A percentile compares a stretch with the other conserved stretches of the same genome.
Evolutionary conservation across 1,140 invertebrate genomes (phyloP).

Genomic region (Saccostrea echinata): DNA sequence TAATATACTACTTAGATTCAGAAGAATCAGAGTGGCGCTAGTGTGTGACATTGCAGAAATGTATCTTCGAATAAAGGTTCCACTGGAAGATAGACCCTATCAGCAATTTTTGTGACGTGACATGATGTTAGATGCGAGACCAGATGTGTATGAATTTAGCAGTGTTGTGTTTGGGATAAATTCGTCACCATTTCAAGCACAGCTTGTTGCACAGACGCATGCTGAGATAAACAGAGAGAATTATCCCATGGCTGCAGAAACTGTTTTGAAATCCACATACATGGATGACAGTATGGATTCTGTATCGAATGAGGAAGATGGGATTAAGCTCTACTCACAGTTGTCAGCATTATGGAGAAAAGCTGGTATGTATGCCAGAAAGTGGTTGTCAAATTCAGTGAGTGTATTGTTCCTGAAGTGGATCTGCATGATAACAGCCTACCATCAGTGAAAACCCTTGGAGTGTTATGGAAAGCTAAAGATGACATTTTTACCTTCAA

Average conservation of each 20-base stretch:
- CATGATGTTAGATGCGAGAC: background rate
- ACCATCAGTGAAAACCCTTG: conserved; percentile 56
- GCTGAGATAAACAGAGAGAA: conserved; percentile 17
- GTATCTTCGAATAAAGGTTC: conserved; percentile 50
- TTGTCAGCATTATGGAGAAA: conserved; percentile 44
- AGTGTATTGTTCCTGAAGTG: conserved; percentile 43
- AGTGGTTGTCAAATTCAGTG: conserved; percentile 57
- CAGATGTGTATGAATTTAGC: conserved; percentile 36
- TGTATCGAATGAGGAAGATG: conserved; percentile 41
- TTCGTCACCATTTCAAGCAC: conserved; percentile 50
- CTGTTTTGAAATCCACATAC: conserved; percentile 54
- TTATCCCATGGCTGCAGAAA: conserved; percentile 48
- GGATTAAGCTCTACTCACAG: conserved; percentile 46
- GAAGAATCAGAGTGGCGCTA: conserved; percentile 56
- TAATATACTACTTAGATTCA: conserved; percentile 64
- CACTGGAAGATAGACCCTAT: conserved; percentile 38
- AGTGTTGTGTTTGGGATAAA: conserved; percentile 49
- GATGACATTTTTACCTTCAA: conserved; percentile 56
- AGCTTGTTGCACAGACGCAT: conserved; percentile 41
- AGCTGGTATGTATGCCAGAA: conserved; percentile 53
- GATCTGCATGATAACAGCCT: conserved; percentile 45
- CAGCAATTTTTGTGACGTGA: conserved; percentile 55
- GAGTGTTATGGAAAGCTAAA: conserved; percentile 54
- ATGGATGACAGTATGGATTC: conserved; percentile 59
- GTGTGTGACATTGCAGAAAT: conserved; percentile 57